Percentiles rank a stretch among this genome's conserved stretches.
Evolutionary conservation across 2,113 vertebrate genomes (phyloP).

Genomic region (Xenopus laevis): DNA sequence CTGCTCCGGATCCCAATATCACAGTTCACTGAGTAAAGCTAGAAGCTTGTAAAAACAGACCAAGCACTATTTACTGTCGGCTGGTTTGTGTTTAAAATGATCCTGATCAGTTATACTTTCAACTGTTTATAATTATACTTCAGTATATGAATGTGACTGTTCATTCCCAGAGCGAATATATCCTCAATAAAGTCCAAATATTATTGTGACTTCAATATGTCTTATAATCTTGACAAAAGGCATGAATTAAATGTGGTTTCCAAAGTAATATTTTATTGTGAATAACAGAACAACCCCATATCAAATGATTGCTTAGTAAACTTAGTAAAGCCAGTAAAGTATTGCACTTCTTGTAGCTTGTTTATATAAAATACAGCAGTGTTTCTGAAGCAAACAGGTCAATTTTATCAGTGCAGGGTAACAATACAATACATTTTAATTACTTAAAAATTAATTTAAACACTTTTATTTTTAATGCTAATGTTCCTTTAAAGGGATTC

Average conservation of each 20-base stretch:
- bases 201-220: conserved; percentile 15
- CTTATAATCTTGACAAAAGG: conserved; percentile 5
- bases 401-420: no score
- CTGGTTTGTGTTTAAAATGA: conserved; percentile 11
- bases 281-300: conserved; percentile 9
- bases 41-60: conserved; percentile 14
- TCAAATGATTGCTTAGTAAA: no score
- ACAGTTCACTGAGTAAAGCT: not conserved
- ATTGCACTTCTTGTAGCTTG: no score
- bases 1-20: not conserved
- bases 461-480: no score
- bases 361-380: no score
- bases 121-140: conserved; percentile 11
- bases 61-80: conserved; percentile 21
- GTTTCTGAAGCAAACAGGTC: no score
- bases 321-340: no score
- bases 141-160: conserved; percentile 3
- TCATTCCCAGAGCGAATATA: conserved; percentile 14
- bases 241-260: not conserved
- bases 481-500: no score
- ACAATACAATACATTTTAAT: no score
- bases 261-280: conserved; percentile 8
- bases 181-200: conserved; percentile 2
- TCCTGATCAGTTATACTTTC: not conserved
- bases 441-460: no score